Evolutionary conservation across 2,797 vertebrate genomes (phyloP), one percentile per base, ranked within the genome.

Genomic region (Okamejei kenojei): DNA sequence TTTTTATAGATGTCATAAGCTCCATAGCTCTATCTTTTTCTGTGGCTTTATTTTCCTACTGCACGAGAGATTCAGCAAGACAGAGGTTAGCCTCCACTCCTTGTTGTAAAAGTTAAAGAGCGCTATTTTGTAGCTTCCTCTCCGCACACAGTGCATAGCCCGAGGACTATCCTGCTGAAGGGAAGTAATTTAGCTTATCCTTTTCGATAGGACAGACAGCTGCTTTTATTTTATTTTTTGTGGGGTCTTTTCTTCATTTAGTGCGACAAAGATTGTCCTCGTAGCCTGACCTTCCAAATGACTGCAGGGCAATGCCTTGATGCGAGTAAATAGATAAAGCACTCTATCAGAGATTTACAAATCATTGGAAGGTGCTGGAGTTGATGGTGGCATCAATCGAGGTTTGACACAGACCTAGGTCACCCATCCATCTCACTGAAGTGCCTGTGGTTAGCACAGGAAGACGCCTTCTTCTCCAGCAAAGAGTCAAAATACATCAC

Each of bases 371-470:
- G 97, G 98, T 98, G 98, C 97, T 96, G 96, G 97, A 97, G 97
- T 98, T 99, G 98, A 99, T 98, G 98, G 98, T 98, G 97, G 98
- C 98, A 99, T 99, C 98, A 99, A 99, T 99, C 98, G 97, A 98
- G 96, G 97, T 97, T 98, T 99, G 98, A 99, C 98, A 99, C 96
- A 0, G 96, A 97, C 97, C 96, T 95, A 95, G 98, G 98, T 99
- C 98, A 98, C 97, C 98, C 98, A 99, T 99, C 99, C 99, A 99
- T 99, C 98, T 99, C 98, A 96, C 96, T 95, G 95, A 97, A 97
- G 97, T 96, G 98, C 98, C 98, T 97, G 97, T 98, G 98, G 99
- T 98, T 97, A 99, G 96, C 96, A 95, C 94, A 94, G 96, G 84
- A 88, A 68, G 84, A 21, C 32, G 68, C 38, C 38, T 92, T 92